Base-by-base conservation (phyloP, 2,888 invertebrate species). In the Ophioninae sp. region DNA sequence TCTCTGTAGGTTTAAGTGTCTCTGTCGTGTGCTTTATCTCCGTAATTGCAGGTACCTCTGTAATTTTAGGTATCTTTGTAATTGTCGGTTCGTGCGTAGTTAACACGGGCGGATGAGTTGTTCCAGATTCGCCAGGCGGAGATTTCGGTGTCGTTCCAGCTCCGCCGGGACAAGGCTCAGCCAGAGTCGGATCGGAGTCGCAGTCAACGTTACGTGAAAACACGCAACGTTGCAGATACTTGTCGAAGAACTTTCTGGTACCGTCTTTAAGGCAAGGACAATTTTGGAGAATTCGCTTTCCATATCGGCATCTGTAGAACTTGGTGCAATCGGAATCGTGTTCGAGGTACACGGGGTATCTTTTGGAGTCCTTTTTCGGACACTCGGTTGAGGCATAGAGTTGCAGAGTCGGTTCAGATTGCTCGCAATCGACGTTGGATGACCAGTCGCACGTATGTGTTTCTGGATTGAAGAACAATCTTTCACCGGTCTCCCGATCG, bases 281-380 rank as follows among this genome's bases (percentile, higher is more conserved):
- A 1, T 73, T 1, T 56, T 23, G 59, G 0, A n/a, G 0, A 2
- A 83, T 56, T 44, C 86, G 87, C 0, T 17, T 8, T 1, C 88
- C 88, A 22, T 59, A 6, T 0, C 86, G 5, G n/a, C n/a, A n/a
- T n/a, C n/a, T n/a, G n/a, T n/a, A n/a, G n/a, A n/a, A n/a, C n/a
- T n/a, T n/a, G n/a, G 87, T 86, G 20, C 90, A 89, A 23, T 89
- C 88, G 2, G 17, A 37, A 23, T 88, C 88, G 68, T 89, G 88
- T 0, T 81, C 71, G 0, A 90, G 0, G 13, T 83, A 74, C 41
- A 89, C 68, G 0, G 86, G 87, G 6, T 65, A 7, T 64, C 84
- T 61, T 0, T 30, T 5, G 30, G 85, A 56, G 59, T 86, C 86
- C 0, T 10, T 1, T 10, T 30, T 20, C 8, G 89, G 90, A 75